Conservation (phyloP, 1,140 invertebrate species). For the Chlorops oryzae region DNA sequence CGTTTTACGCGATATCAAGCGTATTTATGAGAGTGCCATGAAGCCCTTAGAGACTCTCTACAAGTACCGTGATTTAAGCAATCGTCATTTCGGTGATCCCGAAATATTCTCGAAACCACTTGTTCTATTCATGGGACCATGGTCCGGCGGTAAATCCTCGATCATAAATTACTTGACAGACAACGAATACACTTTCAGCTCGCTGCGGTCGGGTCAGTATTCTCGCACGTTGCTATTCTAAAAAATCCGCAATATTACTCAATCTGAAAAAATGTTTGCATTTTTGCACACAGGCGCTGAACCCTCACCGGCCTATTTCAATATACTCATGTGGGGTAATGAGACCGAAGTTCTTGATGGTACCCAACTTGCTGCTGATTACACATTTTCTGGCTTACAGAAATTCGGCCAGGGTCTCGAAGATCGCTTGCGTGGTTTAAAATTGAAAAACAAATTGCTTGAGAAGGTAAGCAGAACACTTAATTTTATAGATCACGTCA, state of each 20-base stretch:
- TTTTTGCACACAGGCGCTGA: slow-evolving; percentile 71
- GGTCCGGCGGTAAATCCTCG: slow-evolving; percentile 91
- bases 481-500: too few relatives aligned
- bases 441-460: slow-evolving; percentile 74
- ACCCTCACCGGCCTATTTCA: slow-evolving; percentile 89
- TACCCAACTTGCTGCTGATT: slow-evolving; percentile 86
- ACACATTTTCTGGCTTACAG: slow-evolving; percentile 86
- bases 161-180: slow-evolving; percentile 90
- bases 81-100: slow-evolving; percentile 86
- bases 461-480: slow-evolving; percentile 67
- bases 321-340: slow-evolving; percentile 84
- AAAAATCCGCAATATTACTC: background rate
- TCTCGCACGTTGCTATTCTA: too few relatives aligned
- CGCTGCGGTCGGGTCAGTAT: slow-evolving; percentile 73
- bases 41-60: slow-evolving; percentile 84
- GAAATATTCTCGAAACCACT: slow-evolving; percentile 93
- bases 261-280: background rate
- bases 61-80: slow-evolving; percentile 88
- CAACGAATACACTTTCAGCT: slow-evolving; percentile 73
- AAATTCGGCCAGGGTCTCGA: slow-evolving; percentile 91
- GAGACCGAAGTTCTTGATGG: slow-evolving; percentile 79
- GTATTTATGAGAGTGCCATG: slow-evolving; percentile 79
- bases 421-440: slow-evolving; percentile 77
- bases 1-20: slow-evolving; percentile 78
- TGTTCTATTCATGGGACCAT: slow-evolving; percentile 89